phyloP scores from a whole-genome alignment of 1,140 invertebrate genomes.

The Heliconius melpomene region DNA sequence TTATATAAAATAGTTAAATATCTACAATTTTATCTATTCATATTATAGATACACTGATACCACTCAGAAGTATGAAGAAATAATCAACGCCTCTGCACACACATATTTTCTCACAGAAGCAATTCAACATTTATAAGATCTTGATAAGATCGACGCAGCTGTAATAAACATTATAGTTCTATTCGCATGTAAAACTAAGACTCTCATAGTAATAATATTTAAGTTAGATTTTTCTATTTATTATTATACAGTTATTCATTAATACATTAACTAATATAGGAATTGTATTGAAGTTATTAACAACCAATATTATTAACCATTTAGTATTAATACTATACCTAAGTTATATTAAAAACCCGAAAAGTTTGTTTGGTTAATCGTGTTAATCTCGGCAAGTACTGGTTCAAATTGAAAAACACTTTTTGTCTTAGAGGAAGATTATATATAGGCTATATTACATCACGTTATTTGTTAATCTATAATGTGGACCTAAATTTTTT shows the following conservation, averaged over 20 bases:
- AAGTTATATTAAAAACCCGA: no score
- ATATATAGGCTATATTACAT: no score
- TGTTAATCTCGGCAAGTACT: no score
- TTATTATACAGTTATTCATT: neutral
- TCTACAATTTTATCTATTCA: neutral
- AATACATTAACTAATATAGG: no score
- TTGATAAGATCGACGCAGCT: constrained; percentile 12
- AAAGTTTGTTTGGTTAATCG: no score
- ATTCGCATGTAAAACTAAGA: neutral
- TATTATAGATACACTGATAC: neutral
- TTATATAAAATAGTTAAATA: neutral
- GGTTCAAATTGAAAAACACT: no score
- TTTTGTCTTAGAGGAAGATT: no score
- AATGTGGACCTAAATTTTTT: no score
- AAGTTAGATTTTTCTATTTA: neutral
- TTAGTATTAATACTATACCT: no score
- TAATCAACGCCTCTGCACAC: constrained; percentile 23
- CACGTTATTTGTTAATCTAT: no score
- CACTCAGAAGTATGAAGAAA: constrained; percentile 19
- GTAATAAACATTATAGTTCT: constrained; percentile 1
- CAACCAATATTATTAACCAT: no score
- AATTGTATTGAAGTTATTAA: no score
- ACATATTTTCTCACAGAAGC: constrained; percentile 29
- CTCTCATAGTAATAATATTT: constrained; percentile 6
- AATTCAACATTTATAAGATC: constrained; percentile 16